Evolutionary conservation across 2,797 vertebrate species (phyloP).

Genomic region (Oophaga sylvatica): DNA sequence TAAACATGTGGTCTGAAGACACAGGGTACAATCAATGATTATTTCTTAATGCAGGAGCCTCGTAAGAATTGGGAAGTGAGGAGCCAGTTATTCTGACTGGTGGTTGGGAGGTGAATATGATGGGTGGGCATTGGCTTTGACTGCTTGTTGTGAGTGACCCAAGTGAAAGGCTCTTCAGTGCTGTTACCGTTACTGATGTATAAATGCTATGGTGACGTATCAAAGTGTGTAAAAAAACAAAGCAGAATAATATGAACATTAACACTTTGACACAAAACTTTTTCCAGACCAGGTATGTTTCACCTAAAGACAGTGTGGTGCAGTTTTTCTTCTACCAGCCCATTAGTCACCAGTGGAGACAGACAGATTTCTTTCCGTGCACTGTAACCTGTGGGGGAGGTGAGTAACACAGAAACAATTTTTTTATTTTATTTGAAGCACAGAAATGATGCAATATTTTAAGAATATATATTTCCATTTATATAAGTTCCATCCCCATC

Average conservation of each 20-base stretch:
- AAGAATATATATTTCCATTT: slow-evolving; percentile 43
- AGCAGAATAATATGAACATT: background rate
- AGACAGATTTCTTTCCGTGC: slow-evolving; percentile 94
- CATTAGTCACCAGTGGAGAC: slow-evolving; percentile 91
- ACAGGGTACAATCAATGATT: no score
- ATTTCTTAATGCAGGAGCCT: no score
- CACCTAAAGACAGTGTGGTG: slow-evolving; percentile 82
- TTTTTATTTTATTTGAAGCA: slow-evolving; percentile 29
- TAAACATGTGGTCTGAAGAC: no score
- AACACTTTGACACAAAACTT: slow-evolving; percentile 61
- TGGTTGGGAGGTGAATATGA: background rate
- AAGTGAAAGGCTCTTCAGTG: background rate
- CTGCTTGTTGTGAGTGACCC: background rate
- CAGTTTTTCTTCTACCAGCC: slow-evolving; percentile 94
- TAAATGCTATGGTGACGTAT: background rate
- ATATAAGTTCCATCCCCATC: slow-evolving; percentile 9
- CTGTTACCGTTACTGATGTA: background rate
- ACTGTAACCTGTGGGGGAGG: slow-evolving; percentile 92
- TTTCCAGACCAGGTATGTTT: slow-evolving; percentile 83
- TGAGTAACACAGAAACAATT: slow-evolving; percentile 67
- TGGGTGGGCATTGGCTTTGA: background rate
- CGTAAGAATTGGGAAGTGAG: background rate
- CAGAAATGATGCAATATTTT: slow-evolving; percentile 44
- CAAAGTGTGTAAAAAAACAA: background rate
- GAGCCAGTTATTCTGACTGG: background rate